phyloP scores from a whole-genome alignment of 2,797 vertebrate genomes.

The Lacerta agilis region DNA sequence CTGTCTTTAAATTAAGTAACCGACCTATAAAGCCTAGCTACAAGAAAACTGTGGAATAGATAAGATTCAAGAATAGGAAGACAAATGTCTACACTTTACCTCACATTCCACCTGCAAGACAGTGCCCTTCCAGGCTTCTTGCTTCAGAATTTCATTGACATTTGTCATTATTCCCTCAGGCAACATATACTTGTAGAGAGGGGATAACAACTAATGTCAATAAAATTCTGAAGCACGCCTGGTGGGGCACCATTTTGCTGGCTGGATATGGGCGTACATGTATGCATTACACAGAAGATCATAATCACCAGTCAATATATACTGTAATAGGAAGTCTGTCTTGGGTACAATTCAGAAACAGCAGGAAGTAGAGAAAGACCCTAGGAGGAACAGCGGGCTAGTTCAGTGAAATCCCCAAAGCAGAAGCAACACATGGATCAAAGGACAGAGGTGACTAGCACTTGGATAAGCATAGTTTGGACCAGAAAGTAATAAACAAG shows the following conservation, averaged over 20 bases:
- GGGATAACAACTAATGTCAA: not conserved
- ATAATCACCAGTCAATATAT: not conserved
- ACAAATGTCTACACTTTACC: not conserved
- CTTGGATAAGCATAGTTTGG: not conserved
- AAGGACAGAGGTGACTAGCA: not conserved
- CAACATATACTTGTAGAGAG: too few species aligned
- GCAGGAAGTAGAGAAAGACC: not conserved
- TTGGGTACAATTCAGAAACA: not conserved
- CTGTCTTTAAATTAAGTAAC: not conserved
- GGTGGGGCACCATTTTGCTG: not conserved
- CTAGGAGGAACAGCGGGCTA: not conserved
- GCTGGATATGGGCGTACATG: not conserved
- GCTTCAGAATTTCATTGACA: not conserved
- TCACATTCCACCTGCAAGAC: too few species aligned
- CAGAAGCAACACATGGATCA: not conserved
- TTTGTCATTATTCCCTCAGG: too few species aligned
- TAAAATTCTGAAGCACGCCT: not conserved
- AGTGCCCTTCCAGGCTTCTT: not conserved
- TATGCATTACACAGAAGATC: not conserved
- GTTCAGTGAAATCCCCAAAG: not conserved
- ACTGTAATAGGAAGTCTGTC: not conserved
- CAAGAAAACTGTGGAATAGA: not conserved
- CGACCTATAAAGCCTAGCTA: not conserved
- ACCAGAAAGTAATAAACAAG: not conserved
- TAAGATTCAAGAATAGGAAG: not conserved